Base-by-base conservation (phyloP, 2,888 invertebrate genomes). In the Mythimna loreyi region DNA sequence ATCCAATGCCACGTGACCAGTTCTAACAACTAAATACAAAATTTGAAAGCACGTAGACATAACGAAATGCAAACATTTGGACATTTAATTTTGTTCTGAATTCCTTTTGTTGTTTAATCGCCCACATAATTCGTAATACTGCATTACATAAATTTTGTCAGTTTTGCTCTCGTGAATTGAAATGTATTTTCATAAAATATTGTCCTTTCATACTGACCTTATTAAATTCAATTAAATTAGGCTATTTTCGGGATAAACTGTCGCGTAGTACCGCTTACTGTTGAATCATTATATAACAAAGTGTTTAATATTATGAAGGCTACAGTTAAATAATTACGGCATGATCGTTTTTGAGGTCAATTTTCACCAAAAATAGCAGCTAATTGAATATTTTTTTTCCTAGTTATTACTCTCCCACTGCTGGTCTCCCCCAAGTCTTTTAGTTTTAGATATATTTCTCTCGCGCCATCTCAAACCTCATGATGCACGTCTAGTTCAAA, bases 111-210 rank as follows among this genome's bases (percentile, higher is more conserved):
- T n/a, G 25, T n/a, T 33, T 23, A 65, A 70, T 59, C 33, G 58
- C n/a, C 36, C 50, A 59, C 50, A 75, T 56, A 62, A 79, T 63
- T 59, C 23, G 55, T 59, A 65, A 65, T 50, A 55, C 36, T 6
- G n/a, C 19, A 16, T 70, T 65, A 56, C 13, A 43, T 61, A 61
- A 40, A 53, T 70, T 65, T 28, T 60, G 55, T 28, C 63, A 50
- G 57, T 75, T 76, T 55, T 71, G 40, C 40, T 52, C 57, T 28
- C 30, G 16, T 21, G 33, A 75, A 66, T 70, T 80, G 59, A 69
- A 81, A 67, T 67, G 21, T 21, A 77, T 59, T 80, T 72, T 69
- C 72, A 76, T 78, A 57, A 75, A 75, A 81, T 78, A 81, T 78
- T 80, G 74, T 76, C 67, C 57, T 63, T 73, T 58, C 49, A 52